Conservation (phyloP, 2,113 vertebrate species). For the Nettapus auritus region DNA sequence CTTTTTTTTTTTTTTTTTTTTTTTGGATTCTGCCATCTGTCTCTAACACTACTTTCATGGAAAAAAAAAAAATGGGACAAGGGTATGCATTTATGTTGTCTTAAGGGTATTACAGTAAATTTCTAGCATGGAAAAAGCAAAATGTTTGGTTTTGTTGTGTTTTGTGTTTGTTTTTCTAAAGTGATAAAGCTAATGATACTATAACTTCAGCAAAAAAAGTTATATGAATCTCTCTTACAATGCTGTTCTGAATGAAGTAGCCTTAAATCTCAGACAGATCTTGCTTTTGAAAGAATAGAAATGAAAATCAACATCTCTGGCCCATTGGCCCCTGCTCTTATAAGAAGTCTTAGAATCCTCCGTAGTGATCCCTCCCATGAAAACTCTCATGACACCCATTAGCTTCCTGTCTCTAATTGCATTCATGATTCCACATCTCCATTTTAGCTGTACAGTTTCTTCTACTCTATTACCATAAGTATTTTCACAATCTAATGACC, state of each 20-base stretch:
- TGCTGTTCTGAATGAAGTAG: neutral
- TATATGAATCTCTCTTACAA: neutral
- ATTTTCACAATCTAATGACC: neutral
- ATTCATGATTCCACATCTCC: neutral
- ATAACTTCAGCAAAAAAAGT: neutral
- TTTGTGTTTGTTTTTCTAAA: neutral
- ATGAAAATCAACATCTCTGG: neutral
- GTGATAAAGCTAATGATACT: neutral
- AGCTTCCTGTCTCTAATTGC: neutral
- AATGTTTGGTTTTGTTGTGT: neutral
- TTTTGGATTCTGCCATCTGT: neutral
- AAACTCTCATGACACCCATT: neutral
- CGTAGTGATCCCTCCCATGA: neutral
- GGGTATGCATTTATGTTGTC: neutral
- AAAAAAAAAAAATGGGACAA: neutral
- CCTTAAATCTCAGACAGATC: neutral
- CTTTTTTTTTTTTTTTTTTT: neutral
- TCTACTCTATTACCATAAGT: neutral
- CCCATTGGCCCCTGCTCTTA: neutral
- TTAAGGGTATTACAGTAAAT: neutral
- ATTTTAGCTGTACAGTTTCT: neutral
- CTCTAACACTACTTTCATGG: neutral
- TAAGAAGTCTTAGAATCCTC: neutral
- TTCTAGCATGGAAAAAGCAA: neutral
- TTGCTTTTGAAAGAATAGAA: neutral